Evolutionary conservation across 2,888 invertebrate species (phyloP).

Genomic region (Lithosia quadra): DNA sequence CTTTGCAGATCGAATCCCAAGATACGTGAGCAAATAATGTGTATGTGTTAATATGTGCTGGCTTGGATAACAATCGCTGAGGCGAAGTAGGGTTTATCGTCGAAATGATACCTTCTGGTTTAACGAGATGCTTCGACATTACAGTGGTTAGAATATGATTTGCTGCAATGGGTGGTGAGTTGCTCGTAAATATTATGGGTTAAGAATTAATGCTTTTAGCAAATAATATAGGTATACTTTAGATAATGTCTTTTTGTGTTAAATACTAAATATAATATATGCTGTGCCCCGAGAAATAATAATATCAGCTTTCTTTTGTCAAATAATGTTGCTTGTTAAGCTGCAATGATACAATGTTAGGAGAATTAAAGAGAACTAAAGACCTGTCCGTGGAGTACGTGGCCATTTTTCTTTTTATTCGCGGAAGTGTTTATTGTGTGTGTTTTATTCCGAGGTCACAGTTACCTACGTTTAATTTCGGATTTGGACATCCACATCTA

Average conservation of each 20-base stretch:
- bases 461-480: too few relatives aligned
- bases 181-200: conserved; percentile 2
- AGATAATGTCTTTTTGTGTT: neutral
- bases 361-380: too few relatives aligned
- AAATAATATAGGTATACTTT: neutral
- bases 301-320: too few relatives aligned
- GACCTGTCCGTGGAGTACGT: too few relatives aligned
- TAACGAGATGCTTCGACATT: conserved; percentile 43
- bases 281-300: too few relatives aligned
- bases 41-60: conserved; percentile 59
- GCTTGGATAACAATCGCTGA: conserved; percentile 47
- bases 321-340: too few relatives aligned
- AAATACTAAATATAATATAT: too few relatives aligned
- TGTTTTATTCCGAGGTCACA: too few relatives aligned
- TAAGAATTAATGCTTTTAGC: neutral
- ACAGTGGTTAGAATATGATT: conserved; percentile 40
- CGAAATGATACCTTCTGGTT: conserved; percentile 53
- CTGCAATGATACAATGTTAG: too few relatives aligned
- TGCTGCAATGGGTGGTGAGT: conserved; percentile 31
- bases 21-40: conserved; percentile 71
- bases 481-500: neutral
- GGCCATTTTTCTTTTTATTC: too few relatives aligned
- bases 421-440: too few relatives aligned
- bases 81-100: conserved; percentile 44
- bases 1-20: conserved; percentile 64